phyloP scores from a whole-genome alignment of 30 jellyfish, hydroid and myxozoan genomes.

The Chironex yamaguchii region DNA sequence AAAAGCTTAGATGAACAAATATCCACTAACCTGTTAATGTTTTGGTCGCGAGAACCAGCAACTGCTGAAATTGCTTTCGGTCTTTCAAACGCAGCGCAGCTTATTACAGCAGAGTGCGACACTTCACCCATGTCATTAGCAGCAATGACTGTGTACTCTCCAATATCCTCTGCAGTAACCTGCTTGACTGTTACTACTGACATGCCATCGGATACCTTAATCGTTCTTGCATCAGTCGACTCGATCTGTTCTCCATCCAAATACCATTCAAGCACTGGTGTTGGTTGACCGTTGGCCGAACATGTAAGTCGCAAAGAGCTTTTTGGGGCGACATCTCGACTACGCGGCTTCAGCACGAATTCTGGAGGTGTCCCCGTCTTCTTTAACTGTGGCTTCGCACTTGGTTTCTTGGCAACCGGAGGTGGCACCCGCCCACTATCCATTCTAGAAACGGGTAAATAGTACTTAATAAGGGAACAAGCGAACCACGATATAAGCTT shows the following conservation, averaged over 20 bases:
- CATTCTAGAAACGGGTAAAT: neutral
- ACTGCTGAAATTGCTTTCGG: too few species aligned
- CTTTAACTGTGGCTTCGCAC: conserved; percentile 11
- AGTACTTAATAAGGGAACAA: neutral
- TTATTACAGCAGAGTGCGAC: too few species aligned
- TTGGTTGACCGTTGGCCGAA: conserved; percentile 71
- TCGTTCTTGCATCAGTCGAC: conserved; percentile 69
- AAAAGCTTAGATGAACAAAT: too few species aligned
- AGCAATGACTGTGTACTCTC: conserved; percentile 68
- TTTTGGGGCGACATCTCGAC: conserved; percentile 71
- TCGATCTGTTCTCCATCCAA: conserved; percentile 77
- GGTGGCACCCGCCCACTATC: neutral
- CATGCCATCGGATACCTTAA: conserved; percentile 47
- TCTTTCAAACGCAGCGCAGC: too few species aligned
- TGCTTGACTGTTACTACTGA: conserved; percentile 65
- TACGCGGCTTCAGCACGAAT: conserved; percentile 84
- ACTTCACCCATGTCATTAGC: conserved; percentile 71
- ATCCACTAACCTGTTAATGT: too few species aligned
- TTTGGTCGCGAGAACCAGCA: too few species aligned
- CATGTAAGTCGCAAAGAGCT: conserved; percentile 79
- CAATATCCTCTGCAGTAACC: conserved; percentile 87
- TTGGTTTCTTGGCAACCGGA: conserved; percentile 28
- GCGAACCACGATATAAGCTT: too few species aligned
- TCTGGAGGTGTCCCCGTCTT: conserved; percentile 83
- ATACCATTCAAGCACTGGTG: conserved; percentile 81